These are phyloP conservation scores for Pseudochirops corinnae DNA, from an alignment of 2,797 vertebrate species.

Conservation along the genomic window DNA sequence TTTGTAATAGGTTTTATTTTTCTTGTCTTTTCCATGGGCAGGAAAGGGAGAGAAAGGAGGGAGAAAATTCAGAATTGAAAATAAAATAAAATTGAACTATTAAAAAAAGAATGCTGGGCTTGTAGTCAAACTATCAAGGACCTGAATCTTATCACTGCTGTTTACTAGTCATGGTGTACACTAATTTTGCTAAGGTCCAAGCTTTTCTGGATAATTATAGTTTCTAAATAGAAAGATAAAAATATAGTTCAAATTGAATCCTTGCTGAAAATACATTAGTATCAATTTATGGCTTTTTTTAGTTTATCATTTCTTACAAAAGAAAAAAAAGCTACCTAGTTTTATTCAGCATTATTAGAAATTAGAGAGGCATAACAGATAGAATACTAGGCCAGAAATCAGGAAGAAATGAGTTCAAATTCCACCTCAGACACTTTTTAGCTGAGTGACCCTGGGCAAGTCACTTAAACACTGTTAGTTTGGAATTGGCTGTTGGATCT, in stretches of 20 bases:
- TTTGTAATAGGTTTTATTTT: neutral
- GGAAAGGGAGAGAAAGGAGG: neutral
- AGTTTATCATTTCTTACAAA: slow-evolving; percentile 26
- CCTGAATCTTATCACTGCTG: neutral
- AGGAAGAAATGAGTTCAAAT: neutral
- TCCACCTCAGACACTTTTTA: neutral
- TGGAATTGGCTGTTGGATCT: neutral
- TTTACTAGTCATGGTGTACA: neutral
- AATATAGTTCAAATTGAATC: slow-evolving; percentile 21
- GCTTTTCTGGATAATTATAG: neutral
- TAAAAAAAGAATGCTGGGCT: neutral
- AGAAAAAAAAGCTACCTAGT: neutral
- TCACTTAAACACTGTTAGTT: neutral
- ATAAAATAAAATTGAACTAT: neutral
- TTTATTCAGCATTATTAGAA: neutral
- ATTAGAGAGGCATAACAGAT: neutral
- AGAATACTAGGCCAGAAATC: neutral
- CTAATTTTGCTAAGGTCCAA: neutral
- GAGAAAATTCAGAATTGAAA: neutral
- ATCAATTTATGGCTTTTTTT: slow-evolving; percentile 5
- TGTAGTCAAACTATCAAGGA: neutral
- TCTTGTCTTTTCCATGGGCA: neutral
- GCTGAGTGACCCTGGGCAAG: neutral
- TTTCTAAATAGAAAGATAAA: slow-evolving; percentile 7
- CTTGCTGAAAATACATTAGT: neutral